Evolutionary conservation across 23 tunicate genomes (phyloP), one percentile per base, ranked within the genome.

Genomic region (Aplidium turbinatum): DNA sequence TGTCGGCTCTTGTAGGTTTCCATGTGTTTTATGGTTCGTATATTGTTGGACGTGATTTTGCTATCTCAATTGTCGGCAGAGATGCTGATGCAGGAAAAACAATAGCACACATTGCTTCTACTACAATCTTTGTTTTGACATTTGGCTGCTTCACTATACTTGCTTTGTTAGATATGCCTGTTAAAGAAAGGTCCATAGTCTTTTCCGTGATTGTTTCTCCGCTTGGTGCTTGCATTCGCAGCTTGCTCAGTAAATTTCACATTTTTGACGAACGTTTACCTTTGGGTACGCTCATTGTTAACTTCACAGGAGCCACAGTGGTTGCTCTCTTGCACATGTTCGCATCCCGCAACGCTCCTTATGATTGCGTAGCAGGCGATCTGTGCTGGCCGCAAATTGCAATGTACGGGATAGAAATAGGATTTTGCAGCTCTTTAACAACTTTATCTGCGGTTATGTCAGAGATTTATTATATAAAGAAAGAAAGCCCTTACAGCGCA

Each of bases 381-480:
- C 16, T 66, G 2, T 66, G 72, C 25, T 66, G 72, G 72, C 51
- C 50, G 4, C 22, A 20, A 4, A 25, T 39, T 22, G 50, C 30
- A 33, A 3, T 36, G 19, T 38, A 5, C 11, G 72, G 51, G 9
- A 4, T 66, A 5, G 51, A 66, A n/a, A 27, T 66, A 35, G 72
- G 72, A 13, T 66, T 66, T 66, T 66, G 72, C 26, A 51, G 72
- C 26, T 18, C 52, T 35, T 39, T 66, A 28, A 35, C 72, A 23
- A 66, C 72, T 16, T 24, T 66, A 16, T 36, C 72, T n/a, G 72
- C 7, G 4, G 4, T 66, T 18, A 26, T 22, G 4, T 23, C 72
- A 5, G 72, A 66, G 21, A 22, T 39, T 66, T 35, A 7, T 4
- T 50, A 66, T 19, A 35, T 66, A 3, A 19, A 29, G 6, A 35